Conservation (phyloP, 2,113 vertebrate species). For the Peromyscus maniculatus region DNA sequence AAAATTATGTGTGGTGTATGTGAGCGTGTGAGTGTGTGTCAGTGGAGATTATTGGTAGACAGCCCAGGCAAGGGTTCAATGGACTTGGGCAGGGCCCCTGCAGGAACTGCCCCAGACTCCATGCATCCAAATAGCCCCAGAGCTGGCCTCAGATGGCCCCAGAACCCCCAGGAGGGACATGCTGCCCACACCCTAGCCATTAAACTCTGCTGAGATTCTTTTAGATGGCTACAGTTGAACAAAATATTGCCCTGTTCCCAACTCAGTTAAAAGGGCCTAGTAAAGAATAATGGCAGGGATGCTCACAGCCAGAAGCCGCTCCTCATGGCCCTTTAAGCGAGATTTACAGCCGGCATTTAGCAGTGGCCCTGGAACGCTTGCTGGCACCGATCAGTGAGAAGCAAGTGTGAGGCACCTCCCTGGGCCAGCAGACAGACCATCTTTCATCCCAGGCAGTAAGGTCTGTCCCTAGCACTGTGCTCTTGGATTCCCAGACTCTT, state of each 20-base stretch:
- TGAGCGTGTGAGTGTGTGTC: neutral
- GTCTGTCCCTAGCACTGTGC: neutral
- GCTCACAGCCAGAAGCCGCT: conserved; percentile 86
- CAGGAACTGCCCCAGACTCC: neutral
- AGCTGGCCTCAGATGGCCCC: neutral
- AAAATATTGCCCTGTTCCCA: conserved; percentile 86
- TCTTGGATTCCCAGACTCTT: neutral
- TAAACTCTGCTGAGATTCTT: conserved; percentile 61
- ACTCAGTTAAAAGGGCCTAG: conserved; percentile 85
- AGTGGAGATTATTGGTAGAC: neutral
- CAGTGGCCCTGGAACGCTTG: conserved; percentile 85
- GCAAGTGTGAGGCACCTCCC: conserved; percentile 69
- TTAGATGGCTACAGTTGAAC: conserved; percentile 82
- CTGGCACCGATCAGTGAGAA: conserved; percentile 83
- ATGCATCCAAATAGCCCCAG: neutral
- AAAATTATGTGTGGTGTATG: neutral
- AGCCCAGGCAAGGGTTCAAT: neutral
- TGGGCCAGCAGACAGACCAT: conserved; percentile 71
- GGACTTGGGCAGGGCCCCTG: neutral
- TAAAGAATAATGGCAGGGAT: conserved; percentile 87
- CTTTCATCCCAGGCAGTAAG: conserved; percentile 75
- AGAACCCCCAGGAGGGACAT: neutral
- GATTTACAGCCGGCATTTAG: conserved; percentile 89
- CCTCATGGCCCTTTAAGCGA: conserved; percentile 86
- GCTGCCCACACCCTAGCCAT: conserved; percentile 16